A percentile compares a stretch with the other conserved stretches of the same genome.
These are phyloP conservation scores for Drymonia ruficornis DNA, from an alignment of 2,888 invertebrate genomes.

Conservation along the genomic window DNA sequence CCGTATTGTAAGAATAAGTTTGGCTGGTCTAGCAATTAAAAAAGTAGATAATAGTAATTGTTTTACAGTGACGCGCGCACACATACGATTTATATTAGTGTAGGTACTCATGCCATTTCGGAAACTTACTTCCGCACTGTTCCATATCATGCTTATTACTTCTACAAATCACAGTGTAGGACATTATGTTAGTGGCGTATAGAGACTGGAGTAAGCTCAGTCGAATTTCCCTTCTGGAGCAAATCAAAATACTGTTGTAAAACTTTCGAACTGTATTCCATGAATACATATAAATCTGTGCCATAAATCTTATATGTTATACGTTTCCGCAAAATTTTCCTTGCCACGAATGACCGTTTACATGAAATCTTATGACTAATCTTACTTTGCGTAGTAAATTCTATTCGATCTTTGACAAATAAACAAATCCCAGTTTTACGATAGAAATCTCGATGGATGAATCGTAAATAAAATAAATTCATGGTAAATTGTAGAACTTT, in stretches of 20 bases:
- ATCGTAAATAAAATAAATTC: neutral
- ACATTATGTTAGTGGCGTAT: no score
- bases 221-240: no score
- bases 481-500: neutral
- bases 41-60: neutral
- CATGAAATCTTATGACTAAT: constrained; percentile 35
- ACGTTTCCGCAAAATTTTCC: constrained; percentile 28
- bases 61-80: neutral
- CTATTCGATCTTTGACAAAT: constrained; percentile 15
- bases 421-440: constrained; percentile 19
- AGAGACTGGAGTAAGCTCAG: no score
- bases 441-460: constrained; percentile 8
- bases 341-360: constrained; percentile 28
- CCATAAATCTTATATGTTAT: constrained; percentile 25
- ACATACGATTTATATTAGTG: no score
- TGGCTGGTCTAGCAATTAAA: neutral
- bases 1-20: neutral
- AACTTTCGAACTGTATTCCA: constrained; percentile 12
- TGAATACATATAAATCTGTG: constrained; percentile 17
- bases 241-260: neutral
- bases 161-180: no score
- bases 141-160: no score
- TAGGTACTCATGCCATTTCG: no score
- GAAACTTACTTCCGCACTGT: no score
- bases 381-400: constrained; percentile 20